Base-by-base conservation (phyloP, 1,140 invertebrate genomes). In the Nautilus pompilius region DNA sequence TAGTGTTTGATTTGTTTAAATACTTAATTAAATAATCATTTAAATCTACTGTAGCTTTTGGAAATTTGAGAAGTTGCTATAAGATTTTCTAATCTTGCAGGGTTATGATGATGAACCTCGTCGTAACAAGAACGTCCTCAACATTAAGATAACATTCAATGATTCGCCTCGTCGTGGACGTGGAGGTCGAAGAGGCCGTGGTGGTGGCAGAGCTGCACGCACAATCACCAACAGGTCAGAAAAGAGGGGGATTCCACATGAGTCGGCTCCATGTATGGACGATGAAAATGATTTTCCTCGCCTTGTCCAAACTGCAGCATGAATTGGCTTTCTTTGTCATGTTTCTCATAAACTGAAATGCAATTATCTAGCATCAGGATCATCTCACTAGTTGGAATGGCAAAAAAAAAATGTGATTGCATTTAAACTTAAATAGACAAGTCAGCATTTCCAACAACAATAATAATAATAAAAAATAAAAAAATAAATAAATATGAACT, bases 211-310 rank as follows among this genome's bases (percentile, higher is more conserved):
- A 22, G 34, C 60, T 41, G 46, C 41, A 8, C 49, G 69, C 51
- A 66, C 69, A 24, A 68, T 72, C 36, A 54, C 70, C 36, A 56
- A 65, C 32, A 56, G 63, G 30, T 60, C 67, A 34, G 66, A 58
- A 30, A 60, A 59, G 28, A 68, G 59, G 48, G 61, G 72, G 8
- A 63, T 63, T 34, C 66, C 68, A 17, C 69, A 85, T 71, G 87
- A 88, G 68, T 84, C 88, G 66, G 93, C 93, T 76, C 95, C 95
- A 24, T 95, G 94, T 82, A 92, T 97, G 56, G 93, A 96, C 80
- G 93, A 97, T 84, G 93, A 93, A 85, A 90, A 91, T 78, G 93
- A 95, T 85, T 96, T 97, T 84, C 95, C 95, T 67, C 93, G 69
- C 60, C 73, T 77, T 58, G 71, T 75, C 28, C 74, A 77, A 49